These are phyloP conservation scores for Eledona agricola DNA, from an alignment of 2,888 invertebrate species.

Conservation along the genomic window DNA sequence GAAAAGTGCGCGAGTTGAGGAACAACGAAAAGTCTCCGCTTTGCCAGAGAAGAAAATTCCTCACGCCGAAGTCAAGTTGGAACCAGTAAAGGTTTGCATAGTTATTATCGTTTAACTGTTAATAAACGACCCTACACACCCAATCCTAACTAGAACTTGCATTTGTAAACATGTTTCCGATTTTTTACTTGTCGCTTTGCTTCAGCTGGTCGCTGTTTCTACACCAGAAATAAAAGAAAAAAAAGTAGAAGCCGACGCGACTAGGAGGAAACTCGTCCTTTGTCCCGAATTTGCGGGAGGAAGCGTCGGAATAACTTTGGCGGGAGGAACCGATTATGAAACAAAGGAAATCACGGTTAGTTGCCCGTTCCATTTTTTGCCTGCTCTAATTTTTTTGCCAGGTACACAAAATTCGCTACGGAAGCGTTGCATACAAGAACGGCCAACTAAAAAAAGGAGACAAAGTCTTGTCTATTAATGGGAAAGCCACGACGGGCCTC, in stretches of 20 bases:
- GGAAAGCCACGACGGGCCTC: slow-evolving; percentile 80
- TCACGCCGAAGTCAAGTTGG: slow-evolving; percentile 32
- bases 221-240: slow-evolving; percentile 32
- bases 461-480: slow-evolving; percentile 86
- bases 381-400: slow-evolving; percentile 59
- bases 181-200: too few species aligned
- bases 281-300: slow-evolving; percentile 74
- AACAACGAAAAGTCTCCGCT: slow-evolving; percentile 35
- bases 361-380: slow-evolving; percentile 36
- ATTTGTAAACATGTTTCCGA: slow-evolving; percentile 4
- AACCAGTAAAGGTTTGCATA: slow-evolving; percentile 32
- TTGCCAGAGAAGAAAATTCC: slow-evolving; percentile 12
- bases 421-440: slow-evolving; percentile 87
- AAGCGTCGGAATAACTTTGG: slow-evolving; percentile 86
- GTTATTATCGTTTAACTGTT: slow-evolving; percentile 19
- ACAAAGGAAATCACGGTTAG: slow-evolving; percentile 89
- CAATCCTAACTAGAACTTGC: slow-evolving; percentile 7
- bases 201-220: slow-evolving; percentile 5
- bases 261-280: slow-evolving; percentile 67
- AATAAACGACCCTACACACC: slow-evolving; percentile 12
- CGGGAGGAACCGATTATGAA: slow-evolving; percentile 91
- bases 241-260: slow-evolving; percentile 27
- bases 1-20: slow-evolving; percentile 32
- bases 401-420: slow-evolving; percentile 87
- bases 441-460: slow-evolving; percentile 88